Percentiles rank a stretch among this genome's conserved stretches.
Conservation (phyloP, 1,140 invertebrate genomes). For the Thrips palmi region DNA sequence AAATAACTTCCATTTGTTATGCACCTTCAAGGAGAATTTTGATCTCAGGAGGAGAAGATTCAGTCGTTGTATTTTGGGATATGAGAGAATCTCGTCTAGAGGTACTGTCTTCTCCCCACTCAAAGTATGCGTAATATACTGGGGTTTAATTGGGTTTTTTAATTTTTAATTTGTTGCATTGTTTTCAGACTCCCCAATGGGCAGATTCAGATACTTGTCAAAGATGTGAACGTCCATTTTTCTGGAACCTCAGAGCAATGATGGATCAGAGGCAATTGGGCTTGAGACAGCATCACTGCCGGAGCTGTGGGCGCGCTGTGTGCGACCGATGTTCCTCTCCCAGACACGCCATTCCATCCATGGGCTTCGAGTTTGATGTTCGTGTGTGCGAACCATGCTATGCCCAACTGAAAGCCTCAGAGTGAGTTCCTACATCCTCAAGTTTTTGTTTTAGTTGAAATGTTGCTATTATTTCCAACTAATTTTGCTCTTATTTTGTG, state of each 20-base stretch:
- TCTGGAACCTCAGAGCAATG: slow-evolving; percentile 97
- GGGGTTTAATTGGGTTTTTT: not conserved
- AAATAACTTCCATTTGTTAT: slow-evolving; percentile 66
- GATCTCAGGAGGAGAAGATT: slow-evolving; percentile 88
- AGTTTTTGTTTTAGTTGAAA: slow-evolving; percentile 5
- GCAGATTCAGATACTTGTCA: slow-evolving; percentile 84
- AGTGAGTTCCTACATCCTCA: slow-evolving; percentile 37
- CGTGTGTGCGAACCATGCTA: slow-evolving; percentile 87
- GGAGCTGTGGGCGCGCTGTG: slow-evolving; percentile 79
- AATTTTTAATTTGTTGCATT: slow-evolving; percentile 8
- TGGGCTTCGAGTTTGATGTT: slow-evolving; percentile 97
- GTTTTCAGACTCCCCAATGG: slow-evolving; percentile 72
- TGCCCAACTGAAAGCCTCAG: slow-evolving; percentile 59
- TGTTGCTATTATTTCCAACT: slow-evolving; percentile 5
- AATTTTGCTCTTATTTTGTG: slow-evolving; percentile 30
- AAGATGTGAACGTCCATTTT: slow-evolving; percentile 84
- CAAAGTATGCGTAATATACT: too few species aligned
- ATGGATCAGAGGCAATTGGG: slow-evolving; percentile 90
- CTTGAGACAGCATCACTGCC: slow-evolving; percentile 75
- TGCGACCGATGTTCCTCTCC: slow-evolving; percentile 82
- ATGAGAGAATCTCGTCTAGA: slow-evolving; percentile 73
- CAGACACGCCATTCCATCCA: slow-evolving; percentile 71
- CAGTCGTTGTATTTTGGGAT: slow-evolving; percentile 88
- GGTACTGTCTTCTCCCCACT: slow-evolving; percentile 24
- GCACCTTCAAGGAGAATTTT: slow-evolving; percentile 59